phyloP scores from a whole-genome alignment of 1,140 invertebrate genomes.

The Drosophila willistoni region DNA sequence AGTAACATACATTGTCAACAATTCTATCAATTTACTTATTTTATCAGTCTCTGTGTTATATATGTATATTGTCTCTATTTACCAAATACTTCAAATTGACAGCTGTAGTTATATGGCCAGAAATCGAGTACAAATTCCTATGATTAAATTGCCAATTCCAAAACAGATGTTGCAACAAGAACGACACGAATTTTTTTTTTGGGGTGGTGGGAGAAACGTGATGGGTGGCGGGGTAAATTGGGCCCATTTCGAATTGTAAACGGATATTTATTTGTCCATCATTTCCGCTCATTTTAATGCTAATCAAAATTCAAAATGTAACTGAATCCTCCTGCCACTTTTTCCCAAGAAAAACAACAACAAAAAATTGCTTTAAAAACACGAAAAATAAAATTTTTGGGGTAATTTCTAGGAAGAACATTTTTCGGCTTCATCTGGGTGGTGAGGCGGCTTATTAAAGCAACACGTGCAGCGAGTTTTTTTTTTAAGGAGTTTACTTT shows the following conservation, averaged over 20 bases:
- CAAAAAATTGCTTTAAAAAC: conserved; percentile 55
- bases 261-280: conserved; percentile 63
- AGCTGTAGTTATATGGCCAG: conserved; percentile 56
- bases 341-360: conserved; percentile 6
- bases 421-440: too few relatives aligned
- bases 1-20: conserved; percentile 53
- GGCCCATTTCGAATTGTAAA: conserved; percentile 31
- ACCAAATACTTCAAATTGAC: conserved; percentile 70
- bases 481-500: conserved; percentile 10
- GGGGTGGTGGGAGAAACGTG: background rate
- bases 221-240: background rate
- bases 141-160: conserved; percentile 62
- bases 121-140: conserved; percentile 42
- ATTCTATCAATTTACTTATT: conserved; percentile 54
- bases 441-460: conserved; percentile 53
- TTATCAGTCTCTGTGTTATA: conserved; percentile 40
- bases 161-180: conserved; percentile 47
- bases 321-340: conserved; percentile 42
- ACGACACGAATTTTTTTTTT: background rate
- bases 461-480: conserved; percentile 63
- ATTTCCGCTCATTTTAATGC: conserved; percentile 74
- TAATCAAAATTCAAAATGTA: conserved; percentile 79
- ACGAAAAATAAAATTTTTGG: conserved; percentile 40
- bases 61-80: conserved; percentile 54
- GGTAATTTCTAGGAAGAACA: conserved; percentile 23